Evolutionary conservation across 2,888 invertebrate species (phyloP).

Genomic region (Andrena marginata): DNA sequence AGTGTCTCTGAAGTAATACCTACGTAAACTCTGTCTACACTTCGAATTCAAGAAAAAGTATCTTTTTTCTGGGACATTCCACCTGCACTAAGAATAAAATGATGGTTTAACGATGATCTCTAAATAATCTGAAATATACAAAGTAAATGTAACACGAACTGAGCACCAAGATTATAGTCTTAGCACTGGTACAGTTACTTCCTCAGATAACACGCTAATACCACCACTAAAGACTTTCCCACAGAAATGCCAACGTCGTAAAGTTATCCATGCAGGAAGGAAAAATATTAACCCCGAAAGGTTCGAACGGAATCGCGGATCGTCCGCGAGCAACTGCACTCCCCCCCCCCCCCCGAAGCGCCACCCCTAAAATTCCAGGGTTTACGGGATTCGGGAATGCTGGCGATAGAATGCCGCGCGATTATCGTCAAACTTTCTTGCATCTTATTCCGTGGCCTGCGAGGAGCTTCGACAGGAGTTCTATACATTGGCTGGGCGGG

Average conservation of each 20-base stretch:
- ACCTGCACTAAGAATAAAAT: no score
- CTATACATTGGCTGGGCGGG: conserved; percentile 63
- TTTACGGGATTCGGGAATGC: conserved; percentile 4
- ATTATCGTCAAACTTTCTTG: conserved; percentile 63
- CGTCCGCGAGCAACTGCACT: background rate
- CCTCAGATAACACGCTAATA: no score
- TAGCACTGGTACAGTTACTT: no score
- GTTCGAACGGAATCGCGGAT: background rate
- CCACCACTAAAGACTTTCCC: background rate
- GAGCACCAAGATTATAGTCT: no score
- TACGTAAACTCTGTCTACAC: no score
- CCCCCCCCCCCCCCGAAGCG: no score
- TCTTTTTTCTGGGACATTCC: no score
- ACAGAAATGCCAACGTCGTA: background rate
- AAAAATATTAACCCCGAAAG: background rate
- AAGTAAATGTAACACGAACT: no score
- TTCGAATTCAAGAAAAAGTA: no score
- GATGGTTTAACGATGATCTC: no score
- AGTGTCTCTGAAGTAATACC: no score
- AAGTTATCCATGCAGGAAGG: background rate
- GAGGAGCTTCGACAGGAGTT: conserved; percentile 65
- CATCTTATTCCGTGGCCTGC: conserved; percentile 49
- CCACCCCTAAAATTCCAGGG: conserved; percentile 15
- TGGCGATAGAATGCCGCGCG: conserved; percentile 38
- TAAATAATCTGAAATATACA: no score